A percentile compares a stretch with the other conserved stretches of the same genome.
Conservation (phyloP, 2,113 vertebrate genomes). For the Xiphorhynchus elegans region DNA sequence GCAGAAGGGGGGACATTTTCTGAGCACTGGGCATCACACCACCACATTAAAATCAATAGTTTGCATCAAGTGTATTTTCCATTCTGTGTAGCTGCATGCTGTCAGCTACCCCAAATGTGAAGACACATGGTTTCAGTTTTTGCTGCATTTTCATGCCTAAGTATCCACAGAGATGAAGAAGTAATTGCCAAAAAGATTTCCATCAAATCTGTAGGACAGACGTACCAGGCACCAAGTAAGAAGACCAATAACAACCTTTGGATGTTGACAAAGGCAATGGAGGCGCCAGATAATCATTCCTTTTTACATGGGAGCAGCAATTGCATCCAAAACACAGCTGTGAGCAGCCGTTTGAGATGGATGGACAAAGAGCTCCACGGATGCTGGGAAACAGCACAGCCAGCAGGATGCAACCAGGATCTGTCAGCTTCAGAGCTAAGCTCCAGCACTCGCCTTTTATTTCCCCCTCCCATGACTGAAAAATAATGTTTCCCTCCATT, state of each 20-base stretch:
- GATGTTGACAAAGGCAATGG: background rate
- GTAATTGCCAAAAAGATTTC: background rate
- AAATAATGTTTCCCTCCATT: background rate
- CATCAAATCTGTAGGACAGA: background rate
- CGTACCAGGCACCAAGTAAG: background rate
- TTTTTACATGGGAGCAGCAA: background rate
- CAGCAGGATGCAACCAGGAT: constrained; percentile 4
- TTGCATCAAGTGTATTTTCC: background rate
- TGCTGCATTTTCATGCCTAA: background rate
- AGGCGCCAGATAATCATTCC: background rate
- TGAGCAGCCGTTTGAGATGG: background rate
- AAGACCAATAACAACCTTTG: background rate
- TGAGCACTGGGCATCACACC: fast-evolving
- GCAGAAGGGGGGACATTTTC: background rate
- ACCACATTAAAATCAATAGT: background rate
- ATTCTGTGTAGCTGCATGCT: background rate
- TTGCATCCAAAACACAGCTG: background rate
- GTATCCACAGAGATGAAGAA: background rate
- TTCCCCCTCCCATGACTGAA: background rate
- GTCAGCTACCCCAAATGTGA: background rate
- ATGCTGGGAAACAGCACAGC: constrained; percentile 9
- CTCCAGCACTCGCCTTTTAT: background rate
- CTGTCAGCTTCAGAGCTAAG: background rate
- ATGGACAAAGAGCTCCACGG: background rate
- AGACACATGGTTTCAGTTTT: background rate